Evolutionary conservation across 2,797 vertebrate genomes (phyloP), one percentile per base, ranked within the genome.

Genomic region (Astyanax mexicanus): DNA sequence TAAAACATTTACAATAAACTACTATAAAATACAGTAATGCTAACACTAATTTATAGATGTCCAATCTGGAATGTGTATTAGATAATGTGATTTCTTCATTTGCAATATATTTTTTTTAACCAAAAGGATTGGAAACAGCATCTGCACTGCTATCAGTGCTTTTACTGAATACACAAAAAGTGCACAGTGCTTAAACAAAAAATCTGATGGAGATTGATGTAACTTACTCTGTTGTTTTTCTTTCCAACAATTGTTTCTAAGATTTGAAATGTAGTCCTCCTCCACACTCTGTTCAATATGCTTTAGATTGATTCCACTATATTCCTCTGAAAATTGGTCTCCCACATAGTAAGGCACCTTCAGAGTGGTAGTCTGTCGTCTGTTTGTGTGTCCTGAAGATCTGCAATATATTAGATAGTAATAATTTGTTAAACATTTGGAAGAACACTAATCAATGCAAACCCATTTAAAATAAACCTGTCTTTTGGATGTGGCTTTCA

Each of bases 201-300:
- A 65, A n/a, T n/a, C 13, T 27, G 7, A 23, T 21, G 15, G 64
- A 17, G 13, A 27, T 9, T 44, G 17, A 8, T 0, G 2, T 1
- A 11, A 95, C 97, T 93, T 85, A 99, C 98, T 99, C 81, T 98
- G 97, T 82, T 99, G 98, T 85, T 98, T 98, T 86, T 99, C 98
- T 54, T 98, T 99, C 98, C 98, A 99, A 89, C 98, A 99, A 90
- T 98, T 99, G 88, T 99, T 99, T 81, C 97, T 92, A 66, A 99
- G 95, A 82, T 98, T 99, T 73, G 97, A 96, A 64, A 99, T 97
- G 19, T 97, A 99, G 83, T 99, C 98, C 0, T 99, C 97, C 84
- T 99, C 98, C 81, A 99, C 97, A 0, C 93, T 98, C 81, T 93
- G 93, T 69, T 99, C 97, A 0, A 99, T 90, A 0, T 91, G 94